These are phyloP conservation scores for Calameuta pallipes DNA, from an alignment of 2,888 invertebrate genomes.

Conservation along the genomic window DNA sequence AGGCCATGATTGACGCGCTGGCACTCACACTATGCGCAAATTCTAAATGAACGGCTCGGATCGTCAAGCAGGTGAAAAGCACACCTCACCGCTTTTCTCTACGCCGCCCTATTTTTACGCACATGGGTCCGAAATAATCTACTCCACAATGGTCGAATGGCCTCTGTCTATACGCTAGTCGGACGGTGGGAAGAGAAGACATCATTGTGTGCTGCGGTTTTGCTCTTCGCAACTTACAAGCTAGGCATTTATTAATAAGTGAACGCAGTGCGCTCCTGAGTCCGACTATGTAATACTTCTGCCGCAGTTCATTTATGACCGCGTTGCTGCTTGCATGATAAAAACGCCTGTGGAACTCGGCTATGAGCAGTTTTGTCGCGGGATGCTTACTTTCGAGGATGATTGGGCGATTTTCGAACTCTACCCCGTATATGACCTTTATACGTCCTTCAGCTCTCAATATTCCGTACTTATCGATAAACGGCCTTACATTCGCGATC, in stretches of 20 bases:
- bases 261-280: slow-evolving; percentile 10
- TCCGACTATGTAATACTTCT: slow-evolving; percentile 21
- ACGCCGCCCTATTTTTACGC: slow-evolving; percentile 25
- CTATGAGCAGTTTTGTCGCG: slow-evolving; percentile 6
- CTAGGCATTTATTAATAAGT: neutral
- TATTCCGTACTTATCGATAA: neutral
- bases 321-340: slow-evolving; percentile 19
- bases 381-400: slow-evolving; percentile 21
- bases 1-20: slow-evolving; percentile 21
- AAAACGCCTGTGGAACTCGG: slow-evolving; percentile 13
- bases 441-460: neutral
- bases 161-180: slow-evolving; percentile 19
- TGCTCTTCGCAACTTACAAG: slow-evolving; percentile 7
- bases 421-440: too few relatives aligned
- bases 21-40: slow-evolving; percentile 22
- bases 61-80: slow-evolving; percentile 33
- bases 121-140: slow-evolving; percentile 35
- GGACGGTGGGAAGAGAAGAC: slow-evolving; percentile 15
- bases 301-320: slow-evolving; percentile 25
- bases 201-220: slow-evolving; percentile 19
- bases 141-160: slow-evolving; percentile 27
- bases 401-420: slow-evolving; percentile 5
- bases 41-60: slow-evolving; percentile 33
- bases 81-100: slow-evolving; percentile 37
- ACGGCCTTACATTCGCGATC: neutral